Conservation (phyloP, 1,140 invertebrate species). For the Chymomyza costata region DNA sequence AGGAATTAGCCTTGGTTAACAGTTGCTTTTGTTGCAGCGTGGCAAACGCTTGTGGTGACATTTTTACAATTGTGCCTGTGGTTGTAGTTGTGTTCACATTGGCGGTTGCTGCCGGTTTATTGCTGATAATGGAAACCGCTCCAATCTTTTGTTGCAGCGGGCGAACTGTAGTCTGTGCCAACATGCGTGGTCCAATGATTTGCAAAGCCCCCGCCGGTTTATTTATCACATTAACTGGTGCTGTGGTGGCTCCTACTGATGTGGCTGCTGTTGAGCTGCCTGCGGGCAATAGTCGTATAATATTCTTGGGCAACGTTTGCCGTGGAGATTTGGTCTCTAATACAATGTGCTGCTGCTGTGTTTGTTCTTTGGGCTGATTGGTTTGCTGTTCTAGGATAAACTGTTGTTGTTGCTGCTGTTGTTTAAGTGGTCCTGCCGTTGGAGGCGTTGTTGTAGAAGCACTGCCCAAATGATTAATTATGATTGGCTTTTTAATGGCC, state of each 20-base stretch:
- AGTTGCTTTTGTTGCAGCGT: slow-evolving; percentile 61
- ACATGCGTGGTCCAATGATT: slow-evolving; percentile 56
- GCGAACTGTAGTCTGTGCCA: slow-evolving; percentile 51
- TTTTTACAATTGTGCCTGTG: slow-evolving; percentile 58
- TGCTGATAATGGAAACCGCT: slow-evolving; percentile 47
- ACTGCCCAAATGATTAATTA: slow-evolving; percentile 25
- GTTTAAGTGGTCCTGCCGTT: neutral
- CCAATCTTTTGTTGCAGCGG: slow-evolving; percentile 55
- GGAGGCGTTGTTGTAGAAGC: slow-evolving; percentile 1
- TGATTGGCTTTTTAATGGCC: slow-evolving; percentile 44
- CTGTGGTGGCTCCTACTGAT: no score
- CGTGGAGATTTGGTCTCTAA: slow-evolving; percentile 35
- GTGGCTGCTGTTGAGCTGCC: no score
- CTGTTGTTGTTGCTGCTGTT: slow-evolving; percentile 7
- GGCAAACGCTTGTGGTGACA: slow-evolving; percentile 67
- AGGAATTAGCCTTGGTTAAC: slow-evolving; percentile 48
- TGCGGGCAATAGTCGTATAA: slow-evolving; percentile 55
- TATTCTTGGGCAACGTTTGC: slow-evolving; percentile 53
- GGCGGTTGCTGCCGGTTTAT: slow-evolving; percentile 26
- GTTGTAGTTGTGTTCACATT: slow-evolving; percentile 8
- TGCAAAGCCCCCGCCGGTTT: slow-evolving; percentile 45
- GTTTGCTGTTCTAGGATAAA: slow-evolving; percentile 48
- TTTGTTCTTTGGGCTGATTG: slow-evolving; percentile 18
- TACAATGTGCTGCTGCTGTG: slow-evolving; percentile 7
- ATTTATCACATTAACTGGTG: no score